Evolutionary conservation across 2,888 invertebrate genomes (phyloP).

Genomic region (Tricholauxania praeusta): DNA sequence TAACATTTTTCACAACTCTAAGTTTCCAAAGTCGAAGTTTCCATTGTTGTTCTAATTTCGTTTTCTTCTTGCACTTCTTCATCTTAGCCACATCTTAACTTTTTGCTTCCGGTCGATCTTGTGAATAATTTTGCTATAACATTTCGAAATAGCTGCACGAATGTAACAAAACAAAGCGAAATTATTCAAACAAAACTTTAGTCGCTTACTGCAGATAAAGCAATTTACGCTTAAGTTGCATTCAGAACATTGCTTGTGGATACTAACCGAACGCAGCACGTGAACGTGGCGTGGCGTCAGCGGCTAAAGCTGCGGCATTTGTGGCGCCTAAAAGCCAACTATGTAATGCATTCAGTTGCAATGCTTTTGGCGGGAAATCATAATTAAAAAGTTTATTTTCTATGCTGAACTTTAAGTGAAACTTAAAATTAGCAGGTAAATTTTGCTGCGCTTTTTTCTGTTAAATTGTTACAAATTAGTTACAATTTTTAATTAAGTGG

Average conservation of each 20-base stretch:
- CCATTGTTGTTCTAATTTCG: too few species aligned
- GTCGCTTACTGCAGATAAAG: neutral
- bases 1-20: too few species aligned
- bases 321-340: neutral
- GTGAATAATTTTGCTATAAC: constrained; percentile 19
- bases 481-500: too few species aligned
- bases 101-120: constrained; percentile 22
- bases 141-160: neutral
- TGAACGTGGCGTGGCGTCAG: too few species aligned
- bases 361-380: constrained; percentile 17
- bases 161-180: neutral
- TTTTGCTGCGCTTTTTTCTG: too few species aligned
- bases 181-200: neutral
- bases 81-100: neutral
- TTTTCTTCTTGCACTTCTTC: too few species aligned
- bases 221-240: constrained; percentile 9
- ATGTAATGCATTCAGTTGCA: neutral
- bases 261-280: neutral
- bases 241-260: neutral
- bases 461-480: too few species aligned
- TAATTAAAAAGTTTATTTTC: constrained; percentile 12
- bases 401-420: neutral
- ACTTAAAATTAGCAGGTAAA: neutral
- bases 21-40: too few species aligned
- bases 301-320: too few species aligned